Evolutionary conservation across 2,888 invertebrate genomes (phyloP), one percentile per base, ranked within the genome.

Genomic region (Catotricha subobsoleta): DNA sequence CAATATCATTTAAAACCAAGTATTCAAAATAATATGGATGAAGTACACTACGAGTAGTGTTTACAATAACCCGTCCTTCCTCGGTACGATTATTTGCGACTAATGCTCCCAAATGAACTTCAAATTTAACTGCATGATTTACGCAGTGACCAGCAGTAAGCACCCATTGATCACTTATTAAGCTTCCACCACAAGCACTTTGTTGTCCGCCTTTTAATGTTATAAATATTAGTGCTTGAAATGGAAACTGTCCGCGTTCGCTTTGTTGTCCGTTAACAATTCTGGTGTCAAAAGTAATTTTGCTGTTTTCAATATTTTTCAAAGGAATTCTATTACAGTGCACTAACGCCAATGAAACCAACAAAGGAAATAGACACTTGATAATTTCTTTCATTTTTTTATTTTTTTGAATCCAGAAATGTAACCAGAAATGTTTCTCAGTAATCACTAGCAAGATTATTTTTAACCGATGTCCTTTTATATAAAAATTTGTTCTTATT

Each of bases 141-240:
- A 55, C 53, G 28, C 62, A 62, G 43, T 62, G 62, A 3, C 56
- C 62, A 3, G 62, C 62, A 2, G 62, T 62, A 13, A 62, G 48
- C 9, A 62, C 50, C 61, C 61, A 62, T 25, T 59, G 52, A 1
- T 50, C 51, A 47, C 56, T 52, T 40, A 62, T 46, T 45, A 62
- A 29, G 1, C 60, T 61, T 28, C 62, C 61, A 4, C 62, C 61
- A 30, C 61, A 62, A 4, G 61, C 51, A n/a, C 57, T 54, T 15
- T 56, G 53, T 20, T 52, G 55, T 44, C 54, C 18, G 15, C 25
- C 13, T 6, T 12, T 12, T 7, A 19, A 2, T 6, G 23, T 23
- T n/a, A 40, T 27, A 29, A 20, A n/a, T 12, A 41, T 16, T 20
- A 36, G 21, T 6, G 29, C 23, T 28, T 41, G 29, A 35, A 30